Evolutionary conservation across 2,797 vertebrate species (phyloP).

Genomic region (Glossophaga mutica): DNA sequence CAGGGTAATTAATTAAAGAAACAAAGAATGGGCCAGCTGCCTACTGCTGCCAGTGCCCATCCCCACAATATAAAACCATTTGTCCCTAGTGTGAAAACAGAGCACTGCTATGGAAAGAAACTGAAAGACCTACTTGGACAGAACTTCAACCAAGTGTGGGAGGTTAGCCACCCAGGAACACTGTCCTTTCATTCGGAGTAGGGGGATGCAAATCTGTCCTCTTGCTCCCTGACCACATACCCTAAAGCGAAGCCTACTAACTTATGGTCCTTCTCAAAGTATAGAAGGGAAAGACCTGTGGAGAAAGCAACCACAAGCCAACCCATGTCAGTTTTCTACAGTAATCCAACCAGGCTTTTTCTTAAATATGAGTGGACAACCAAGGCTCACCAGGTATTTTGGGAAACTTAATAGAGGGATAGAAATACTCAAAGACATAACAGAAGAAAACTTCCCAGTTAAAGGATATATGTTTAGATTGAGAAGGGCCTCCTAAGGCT

Average conservation of each 20-base stretch:
- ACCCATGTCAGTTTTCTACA: neutral
- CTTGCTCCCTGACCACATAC: neutral
- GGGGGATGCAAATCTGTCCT: neutral
- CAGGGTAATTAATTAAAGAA: neutral
- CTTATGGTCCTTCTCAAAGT: neutral
- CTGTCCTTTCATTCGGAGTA: neutral
- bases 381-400: neutral
- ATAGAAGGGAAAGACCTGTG: neutral
- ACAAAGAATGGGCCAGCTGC: neutral
- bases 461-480: neutral
- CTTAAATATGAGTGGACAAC: neutral
- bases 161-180: neutral
- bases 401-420: neutral
- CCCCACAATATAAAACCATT: neutral
- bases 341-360: neutral
- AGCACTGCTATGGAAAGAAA: neutral
- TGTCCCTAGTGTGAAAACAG: neutral
- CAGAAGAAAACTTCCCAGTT: neutral
- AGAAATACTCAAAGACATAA: neutral
- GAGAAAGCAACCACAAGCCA: neutral
- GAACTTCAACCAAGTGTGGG: neutral
- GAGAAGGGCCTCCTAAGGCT: neutral
- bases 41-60: neutral
- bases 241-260: neutral
- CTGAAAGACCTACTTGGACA: neutral